Evolutionary conservation across 2,797 vertebrate species (phyloP), one percentile per base, ranked within the genome.

Genomic region (Paguma larvata): DNA sequence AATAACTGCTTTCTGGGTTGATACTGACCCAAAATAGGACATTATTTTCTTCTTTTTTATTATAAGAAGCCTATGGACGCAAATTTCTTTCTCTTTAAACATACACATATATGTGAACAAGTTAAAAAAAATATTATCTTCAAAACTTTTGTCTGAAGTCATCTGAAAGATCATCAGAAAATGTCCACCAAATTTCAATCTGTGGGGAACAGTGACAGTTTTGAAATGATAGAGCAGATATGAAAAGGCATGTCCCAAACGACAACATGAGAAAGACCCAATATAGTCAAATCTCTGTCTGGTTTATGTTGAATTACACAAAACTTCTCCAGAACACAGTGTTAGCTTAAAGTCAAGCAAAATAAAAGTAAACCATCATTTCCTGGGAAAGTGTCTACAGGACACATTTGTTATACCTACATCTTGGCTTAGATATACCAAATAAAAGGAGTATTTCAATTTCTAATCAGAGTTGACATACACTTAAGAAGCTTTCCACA

Each of bases 301-400:
- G n/a, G 41, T 91, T 95, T 79, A 89, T 59, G 27, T 7, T 73
- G 21, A 89, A 89, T 65, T 78, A 73, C 32, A 84, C 6, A n/a
- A 89, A 89, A 16, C 51, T 78, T 88, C 63, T 94, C 44, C 67
- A 75, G 38, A 75, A 80, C 75, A 75, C 3, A 41, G 21, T 53
- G 12, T 38, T 16, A 89, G 32, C 80, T 89, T 72, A 92, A 21
- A 95, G 30, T 89, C 9, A 85, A 80, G 79, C 56, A 92, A 87
- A 79, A 96, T 84, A 38, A 91, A 96, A 91, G 48, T 70, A 79
- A 79, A 89, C 19, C 65, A 85, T 51, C 21, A 79, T 79, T 89
- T 94, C 73, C 72, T 56, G 78, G 11, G 13, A 94, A 91, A 84
- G 30, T 44, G 7, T 77, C 77, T 87, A 70, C 6, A 13, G 59